Conservation (phyloP, 2,888 invertebrate genomes). For the Erebia epiphron region DNA sequence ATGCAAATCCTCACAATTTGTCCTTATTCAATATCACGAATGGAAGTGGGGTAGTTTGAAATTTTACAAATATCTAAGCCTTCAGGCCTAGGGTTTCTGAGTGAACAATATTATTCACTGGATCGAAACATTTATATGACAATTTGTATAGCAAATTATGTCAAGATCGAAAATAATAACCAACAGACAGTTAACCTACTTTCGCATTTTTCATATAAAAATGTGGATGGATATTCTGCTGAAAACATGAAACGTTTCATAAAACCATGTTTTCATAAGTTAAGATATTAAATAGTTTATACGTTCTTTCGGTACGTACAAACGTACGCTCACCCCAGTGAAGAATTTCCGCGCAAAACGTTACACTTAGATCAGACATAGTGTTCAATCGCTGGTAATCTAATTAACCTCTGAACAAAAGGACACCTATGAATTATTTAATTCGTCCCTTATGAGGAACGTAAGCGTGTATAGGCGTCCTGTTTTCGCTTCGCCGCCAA, state of each 20-base stretch:
- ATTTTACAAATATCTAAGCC: no score
- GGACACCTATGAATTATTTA: conserved; percentile 57
- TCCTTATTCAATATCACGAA: conserved; percentile 43
- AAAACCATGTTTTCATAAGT: no score
- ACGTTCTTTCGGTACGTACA: no score
- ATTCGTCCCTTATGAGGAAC: conserved; percentile 86
- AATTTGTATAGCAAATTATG: background rate
- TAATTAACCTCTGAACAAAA: conserved; percentile 19
- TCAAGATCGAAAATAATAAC: no score
- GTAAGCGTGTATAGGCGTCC: conserved; percentile 77
- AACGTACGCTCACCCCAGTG: no score
- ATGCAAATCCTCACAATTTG: conserved; percentile 79
- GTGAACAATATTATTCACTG: background rate
- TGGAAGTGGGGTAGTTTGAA: background rate
- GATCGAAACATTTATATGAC: background rate
- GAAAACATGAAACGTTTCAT: no score
- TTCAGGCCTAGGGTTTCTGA: background rate
- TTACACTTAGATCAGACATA: no score
- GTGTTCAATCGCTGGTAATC: background rate
- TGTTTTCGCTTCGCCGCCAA: conserved; percentile 83
- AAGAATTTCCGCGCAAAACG: no score
- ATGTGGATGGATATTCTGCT: no score
- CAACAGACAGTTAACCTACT: no score
- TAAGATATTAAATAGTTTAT: no score
- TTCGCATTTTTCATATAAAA: background rate